A percentile compares a stretch with the other conserved stretches of the same genome.
Conservation (phyloP, 2,113 vertebrate genomes). For the Gambusia holbrooki region DNA sequence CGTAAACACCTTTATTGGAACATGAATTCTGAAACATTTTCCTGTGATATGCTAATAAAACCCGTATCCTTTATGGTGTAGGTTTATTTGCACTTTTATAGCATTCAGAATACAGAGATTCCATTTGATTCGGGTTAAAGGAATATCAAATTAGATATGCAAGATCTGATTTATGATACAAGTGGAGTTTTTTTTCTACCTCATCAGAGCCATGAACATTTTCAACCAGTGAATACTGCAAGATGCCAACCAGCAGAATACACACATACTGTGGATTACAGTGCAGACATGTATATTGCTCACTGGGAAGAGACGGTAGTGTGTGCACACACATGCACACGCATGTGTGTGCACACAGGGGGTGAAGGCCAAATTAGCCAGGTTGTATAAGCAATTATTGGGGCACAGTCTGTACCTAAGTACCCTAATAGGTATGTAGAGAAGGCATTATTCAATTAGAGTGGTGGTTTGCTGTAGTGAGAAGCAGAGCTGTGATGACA, state of each 20-base stretch:
- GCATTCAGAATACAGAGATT: slow-evolving; percentile 47
- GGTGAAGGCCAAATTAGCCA: slow-evolving; percentile 79
- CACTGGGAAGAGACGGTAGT: slow-evolving; percentile 19
- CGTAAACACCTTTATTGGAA: slow-evolving; percentile 66
- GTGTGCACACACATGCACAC: slow-evolving; percentile 26
- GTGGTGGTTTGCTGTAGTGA: slow-evolving; percentile 80
- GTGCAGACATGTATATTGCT: slow-evolving; percentile 68
- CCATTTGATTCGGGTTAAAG: slow-evolving; percentile 63
- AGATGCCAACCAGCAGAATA: slow-evolving; percentile 32
- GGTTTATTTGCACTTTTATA: slow-evolving; percentile 67
- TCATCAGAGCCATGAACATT: slow-evolving; percentile 40
- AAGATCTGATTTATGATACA: slow-evolving; percentile 59
- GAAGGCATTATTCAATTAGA: slow-evolving; percentile 92
- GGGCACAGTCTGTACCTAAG: slow-evolving; percentile 81
- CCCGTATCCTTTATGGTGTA: slow-evolving; percentile 65
- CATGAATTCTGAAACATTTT: slow-evolving; percentile 63
- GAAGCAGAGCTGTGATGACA: slow-evolving; percentile 82
- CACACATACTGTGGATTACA: slow-evolving; percentile 48
- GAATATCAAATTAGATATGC: slow-evolving; percentile 63
- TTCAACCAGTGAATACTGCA: slow-evolving; percentile 56
- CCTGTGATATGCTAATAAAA: slow-evolving; percentile 74
- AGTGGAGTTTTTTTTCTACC: slow-evolving; percentile 37
- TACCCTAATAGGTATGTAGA: slow-evolving; percentile 80
- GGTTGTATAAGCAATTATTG: slow-evolving; percentile 80
- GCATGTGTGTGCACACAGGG: slow-evolving; percentile 28